phyloP scores from a whole-genome alignment of 1,140 invertebrate species.

The Lethocerus indicus region DNA sequence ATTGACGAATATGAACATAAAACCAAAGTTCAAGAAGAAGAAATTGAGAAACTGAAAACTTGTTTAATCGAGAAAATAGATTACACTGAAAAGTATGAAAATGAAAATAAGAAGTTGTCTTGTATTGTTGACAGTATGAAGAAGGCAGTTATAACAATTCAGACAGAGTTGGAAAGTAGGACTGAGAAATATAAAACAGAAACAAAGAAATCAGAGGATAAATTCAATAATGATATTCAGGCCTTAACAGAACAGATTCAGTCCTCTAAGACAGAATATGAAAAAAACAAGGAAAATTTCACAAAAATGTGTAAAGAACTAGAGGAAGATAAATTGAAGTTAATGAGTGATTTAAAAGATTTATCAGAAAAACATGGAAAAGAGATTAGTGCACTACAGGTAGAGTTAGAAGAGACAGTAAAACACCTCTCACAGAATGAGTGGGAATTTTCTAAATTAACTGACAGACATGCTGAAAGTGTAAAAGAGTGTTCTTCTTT shows the following conservation, averaged over 20 bases:
- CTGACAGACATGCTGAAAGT: constrained; percentile 1
- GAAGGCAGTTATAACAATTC: too few relatives aligned
- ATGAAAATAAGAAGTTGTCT: constrained; percentile 26
- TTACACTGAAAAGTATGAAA: constrained; percentile 26
- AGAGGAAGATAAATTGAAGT: constrained; percentile 13
- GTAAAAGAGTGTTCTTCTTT: constrained; percentile 14
- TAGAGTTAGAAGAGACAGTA: constrained; percentile 21
- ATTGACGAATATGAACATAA: constrained; percentile 14
- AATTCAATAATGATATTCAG: too few relatives aligned
- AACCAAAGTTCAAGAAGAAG: constrained; percentile 15
- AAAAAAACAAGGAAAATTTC: constrained; percentile 26
- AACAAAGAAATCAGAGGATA: too few relatives aligned
- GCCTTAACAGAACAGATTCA: too few relatives aligned
- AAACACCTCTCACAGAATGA: constrained; percentile 22
- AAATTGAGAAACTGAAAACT: constrained; percentile 21
- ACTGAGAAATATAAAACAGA: too few relatives aligned
- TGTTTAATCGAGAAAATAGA: constrained; percentile 24
- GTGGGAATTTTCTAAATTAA: constrained; percentile 4
- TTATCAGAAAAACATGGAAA: constrained; percentile 28
- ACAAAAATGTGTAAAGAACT: constrained; percentile 17
- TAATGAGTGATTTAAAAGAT: constrained; percentile 28
- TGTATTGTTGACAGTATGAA: too few relatives aligned
- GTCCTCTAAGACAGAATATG: too few relatives aligned
- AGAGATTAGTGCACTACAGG: constrained; percentile 22
- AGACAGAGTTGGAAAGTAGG: too few relatives aligned